Base-by-base conservation (phyloP, 2,797 vertebrate species). In the Hypotaenidia philippensis region DNA sequence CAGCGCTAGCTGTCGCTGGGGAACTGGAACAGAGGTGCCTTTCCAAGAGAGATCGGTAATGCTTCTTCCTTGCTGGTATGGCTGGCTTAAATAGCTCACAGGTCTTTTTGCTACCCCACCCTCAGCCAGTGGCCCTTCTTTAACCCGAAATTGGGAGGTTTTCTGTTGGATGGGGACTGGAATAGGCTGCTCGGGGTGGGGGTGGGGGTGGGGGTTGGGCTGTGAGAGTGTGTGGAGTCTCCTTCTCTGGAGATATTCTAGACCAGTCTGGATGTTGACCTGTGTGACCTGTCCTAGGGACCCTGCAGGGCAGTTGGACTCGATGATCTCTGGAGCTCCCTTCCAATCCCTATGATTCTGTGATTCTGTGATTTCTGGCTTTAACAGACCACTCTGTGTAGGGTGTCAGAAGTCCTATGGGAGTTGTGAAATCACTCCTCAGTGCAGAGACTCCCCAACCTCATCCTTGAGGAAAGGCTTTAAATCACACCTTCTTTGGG, bases 371-470 rank as follows among this genome's bases (percentile, higher is more conserved):
- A 61, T 88, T 81, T 50, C 26, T 3, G 23, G 4, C 7, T 56
- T 0, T 0, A 68, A 34, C 11, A 26, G 29, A 11, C 40, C 22
- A 49, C 20, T 55, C 47, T 13, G 1, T 11, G 25, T 36, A 53
- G 36, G 20, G 36, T 0, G 0, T 25, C 22, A 49, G 44, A 0
- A 6, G 6, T 57, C 49, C 55, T 38, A 17, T 0, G 2, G 47
- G 65, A 57, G 45, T 2, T 5, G 13, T 63, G 49, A 57, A 69
- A 82, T 87, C 45, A n/a, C 57, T 64, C 11, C 45, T 64, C 36
- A 36, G 15, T 32, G 40, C 0, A 1, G 23, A 63, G 76, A 32
- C 32, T 44, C 5, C 26, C 19, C 41, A 18, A 17, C 41, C 41
- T 18, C 41, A 18, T 40, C n/a, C n/a, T 44, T 29, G 34, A 85